Percentiles rank a stretch among this genome's conserved stretches.
Conservation (phyloP, 2,888 invertebrate genomes). For the Lathronympha strigana region DNA sequence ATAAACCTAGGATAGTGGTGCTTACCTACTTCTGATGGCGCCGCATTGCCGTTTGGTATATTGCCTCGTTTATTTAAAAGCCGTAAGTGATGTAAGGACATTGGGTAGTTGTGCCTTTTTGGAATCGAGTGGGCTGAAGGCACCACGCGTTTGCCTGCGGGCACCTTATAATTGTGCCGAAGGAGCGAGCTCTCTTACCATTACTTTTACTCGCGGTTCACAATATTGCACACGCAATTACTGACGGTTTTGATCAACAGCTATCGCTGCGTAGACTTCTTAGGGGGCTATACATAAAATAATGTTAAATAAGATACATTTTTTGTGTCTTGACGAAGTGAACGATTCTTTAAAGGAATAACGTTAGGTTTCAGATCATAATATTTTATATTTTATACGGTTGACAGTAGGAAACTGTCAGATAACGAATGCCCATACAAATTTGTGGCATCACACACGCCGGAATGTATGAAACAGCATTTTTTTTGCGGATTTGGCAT, state of each 20-base stretch:
- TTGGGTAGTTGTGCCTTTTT: slow-evolving; percentile 3
- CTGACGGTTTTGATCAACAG: slow-evolving; percentile 22
- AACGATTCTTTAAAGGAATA: too few relatives aligned
- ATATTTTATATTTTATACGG: too few relatives aligned
- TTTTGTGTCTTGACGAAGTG: too few relatives aligned
- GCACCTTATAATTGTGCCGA: slow-evolving; percentile 68
- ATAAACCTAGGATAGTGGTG: slow-evolving; percentile 3
- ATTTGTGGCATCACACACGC: too few relatives aligned
- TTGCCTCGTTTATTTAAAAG: background rate
- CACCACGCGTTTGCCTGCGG: slow-evolving; percentile 59
- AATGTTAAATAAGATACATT: background rate
- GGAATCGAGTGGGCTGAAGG: slow-evolving; percentile 40
- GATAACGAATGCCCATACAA: too few relatives aligned
- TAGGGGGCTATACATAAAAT: background rate
- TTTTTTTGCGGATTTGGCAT: too few relatives aligned
- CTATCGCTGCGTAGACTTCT: background rate
- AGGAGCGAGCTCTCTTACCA: slow-evolving; percentile 43
- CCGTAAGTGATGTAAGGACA: background rate
- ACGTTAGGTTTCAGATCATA: too few relatives aligned
- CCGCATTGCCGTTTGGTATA: slow-evolving; percentile 17
- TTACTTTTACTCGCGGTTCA: slow-evolving; percentile 33
- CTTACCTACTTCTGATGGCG: slow-evolving; percentile 31
- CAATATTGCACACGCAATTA: slow-evolving; percentile 29
- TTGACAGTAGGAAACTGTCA: too few relatives aligned
- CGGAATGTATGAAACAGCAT: too few relatives aligned